Evolutionary conservation across 2,888 invertebrate species (phyloP).

Genomic region (Polyploca ridens): DNA sequence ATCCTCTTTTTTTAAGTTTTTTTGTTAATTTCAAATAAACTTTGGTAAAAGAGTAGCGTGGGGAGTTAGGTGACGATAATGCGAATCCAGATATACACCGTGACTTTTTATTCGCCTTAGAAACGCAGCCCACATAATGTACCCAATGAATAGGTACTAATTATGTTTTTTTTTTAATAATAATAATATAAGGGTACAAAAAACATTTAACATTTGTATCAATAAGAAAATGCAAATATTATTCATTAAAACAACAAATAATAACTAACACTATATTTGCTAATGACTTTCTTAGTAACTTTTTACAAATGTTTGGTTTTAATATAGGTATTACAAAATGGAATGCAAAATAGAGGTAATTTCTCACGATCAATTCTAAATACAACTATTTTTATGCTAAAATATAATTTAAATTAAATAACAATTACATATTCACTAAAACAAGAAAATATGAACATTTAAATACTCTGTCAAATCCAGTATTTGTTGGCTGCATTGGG

Average conservation of each 20-base stretch:
- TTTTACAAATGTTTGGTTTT: conserved; percentile 78
- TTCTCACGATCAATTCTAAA: conserved; percentile 57
- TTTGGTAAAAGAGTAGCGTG: too few relatives aligned
- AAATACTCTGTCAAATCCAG: conserved; percentile 72
- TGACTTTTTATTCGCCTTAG: too few relatives aligned
- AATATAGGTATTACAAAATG: conserved; percentile 65
- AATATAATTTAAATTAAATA: conserved; percentile 44
- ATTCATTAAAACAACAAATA: conserved; percentile 21
- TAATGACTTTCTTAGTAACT: conserved; percentile 74
- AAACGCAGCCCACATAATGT: too few relatives aligned
- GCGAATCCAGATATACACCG: not conserved
- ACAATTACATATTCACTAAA: conserved; percentile 33
- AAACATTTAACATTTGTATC: too few relatives aligned
- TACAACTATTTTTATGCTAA: conserved; percentile 28
- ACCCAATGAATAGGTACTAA: too few relatives aligned
- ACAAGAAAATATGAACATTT: conserved; percentile 30
- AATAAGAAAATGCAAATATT: too few relatives aligned
- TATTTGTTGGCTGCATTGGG: conserved; percentile 76
- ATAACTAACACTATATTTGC: conserved; percentile 47
- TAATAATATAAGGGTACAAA: too few relatives aligned
- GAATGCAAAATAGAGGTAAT: conserved; percentile 80
- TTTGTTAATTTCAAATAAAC: too few relatives aligned
- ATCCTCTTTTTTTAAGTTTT: too few relatives aligned
- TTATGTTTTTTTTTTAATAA: too few relatives aligned
- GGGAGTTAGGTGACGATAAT: too few relatives aligned